Base-by-base conservation (phyloP, 2,888 invertebrate species). In the Allacma fusca region DNA sequence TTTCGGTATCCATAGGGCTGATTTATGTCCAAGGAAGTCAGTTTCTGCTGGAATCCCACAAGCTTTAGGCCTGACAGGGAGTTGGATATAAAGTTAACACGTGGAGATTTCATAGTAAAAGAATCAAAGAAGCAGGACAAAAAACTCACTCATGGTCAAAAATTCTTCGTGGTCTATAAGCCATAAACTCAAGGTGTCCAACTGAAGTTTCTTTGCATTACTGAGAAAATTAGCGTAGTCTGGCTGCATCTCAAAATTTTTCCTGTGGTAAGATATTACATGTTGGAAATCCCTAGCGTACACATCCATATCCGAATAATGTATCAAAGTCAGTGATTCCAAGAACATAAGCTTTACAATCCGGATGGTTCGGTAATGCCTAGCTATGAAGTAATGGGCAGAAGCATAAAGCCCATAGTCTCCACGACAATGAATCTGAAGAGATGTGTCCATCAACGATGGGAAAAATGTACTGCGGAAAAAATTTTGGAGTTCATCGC, bases 121-220 rank as follows among this genome's bases (percentile, higher is more conserved):
- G n/a, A n/a, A n/a, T n/a, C n/a, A 34, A 68, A 21, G 40, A 40
- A 40, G 34, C 16, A 67, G 5, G 12, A 28, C 7, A 50, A 2
- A 7, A 16, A 4, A 43, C 73, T 24, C 24, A 73, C 73, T 73
- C 23, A 64, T 0, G 34, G 21, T 26, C 40, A 73, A 34, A 40
- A 73, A 64, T 43, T 73, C 62, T 44, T 73, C 64, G 34, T 73
- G 64, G n/a, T 73, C 73, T 1, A 73, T 64, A 2, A 73, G 43
- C 73, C 73, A 73, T 1, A 73, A 28, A 19, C 7, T 64, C 19
- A 73, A 23, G 34, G n/a, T 73, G n/a, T 34, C n/a, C 40, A 64
- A 43, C 19, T 43, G 64, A 1, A 64, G 24, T 12, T 34, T 26
- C 13, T 62, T 24, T 1, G 28, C 62, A 34, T 73, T 24, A 1